phyloP scores from a whole-genome alignment of 2,113 vertebrate species.

The Gasterosteus aculeatus region DNA sequence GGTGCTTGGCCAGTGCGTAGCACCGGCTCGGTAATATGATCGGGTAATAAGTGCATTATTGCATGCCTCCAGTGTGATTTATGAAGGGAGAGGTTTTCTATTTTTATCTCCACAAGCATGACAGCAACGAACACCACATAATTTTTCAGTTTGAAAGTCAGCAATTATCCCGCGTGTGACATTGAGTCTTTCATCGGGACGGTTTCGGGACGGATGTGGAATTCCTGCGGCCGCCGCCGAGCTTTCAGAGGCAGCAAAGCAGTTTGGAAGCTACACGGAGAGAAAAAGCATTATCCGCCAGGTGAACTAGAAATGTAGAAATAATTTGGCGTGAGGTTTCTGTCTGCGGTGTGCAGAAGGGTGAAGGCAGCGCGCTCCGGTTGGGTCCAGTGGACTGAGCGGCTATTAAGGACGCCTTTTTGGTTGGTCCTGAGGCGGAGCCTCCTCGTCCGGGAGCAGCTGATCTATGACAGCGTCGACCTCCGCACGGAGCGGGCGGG shows the following conservation, averaged over 20 bases:
- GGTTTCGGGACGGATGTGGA: conserved; percentile 23
- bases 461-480: no score
- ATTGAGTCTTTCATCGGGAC: conserved; percentile 33
- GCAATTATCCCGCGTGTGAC: conserved; percentile 29
- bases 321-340: conserved; percentile 32
- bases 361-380: conserved; percentile 14
- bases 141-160: conserved; percentile 52
- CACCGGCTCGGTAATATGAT: conserved; percentile 54
- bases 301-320: conserved; percentile 17
- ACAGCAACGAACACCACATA: conserved; percentile 22
- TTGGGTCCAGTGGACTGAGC: conserved; percentile 33
- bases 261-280: conserved; percentile 7
- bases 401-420: conserved; percentile 53
- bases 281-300: conserved; percentile 25
- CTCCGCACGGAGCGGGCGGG: conserved; percentile 18
- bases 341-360: conserved; percentile 20
- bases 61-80: conserved; percentile 55
- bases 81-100: conserved; percentile 53
- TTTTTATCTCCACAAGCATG: conserved; percentile 55
- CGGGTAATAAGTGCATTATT: conserved; percentile 51
- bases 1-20: conserved; percentile 27
- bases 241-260: conserved; percentile 21
- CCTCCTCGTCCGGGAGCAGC: conserved; percentile 28
- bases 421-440: conserved; percentile 37
- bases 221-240: conserved; percentile 38